Evolutionary conservation across 2,113 vertebrate genomes (phyloP), one percentile per base, ranked within the genome.

Genomic region (Cathartes aura): DNA sequence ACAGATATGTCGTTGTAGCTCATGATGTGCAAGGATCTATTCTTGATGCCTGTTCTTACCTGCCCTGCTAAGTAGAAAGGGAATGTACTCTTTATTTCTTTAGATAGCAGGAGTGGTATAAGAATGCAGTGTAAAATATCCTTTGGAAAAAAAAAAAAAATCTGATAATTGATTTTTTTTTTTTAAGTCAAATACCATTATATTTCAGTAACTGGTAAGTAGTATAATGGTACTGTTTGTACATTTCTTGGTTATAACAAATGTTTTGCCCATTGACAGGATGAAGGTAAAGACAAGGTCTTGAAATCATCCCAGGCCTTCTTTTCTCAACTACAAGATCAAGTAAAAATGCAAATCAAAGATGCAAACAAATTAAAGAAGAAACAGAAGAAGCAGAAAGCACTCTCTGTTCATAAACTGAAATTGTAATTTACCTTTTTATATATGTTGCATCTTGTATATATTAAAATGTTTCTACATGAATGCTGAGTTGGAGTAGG

Each of bases 311-410:
- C 99, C 72, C 99, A 99, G 68, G 99, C 99, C 4, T 99, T 99
- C 98, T 99, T 99, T 97, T 99, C 99, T 72, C 98, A 99, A 84
- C 97, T 99, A 64, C 99, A 99, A 98, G 99, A 99, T 97, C 99
- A 99, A 98, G 99, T 99, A 8, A 99, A 98, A 98, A 99, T 99
- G 97, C 99, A 99, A 97, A 98, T 99, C 95, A 99, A 97, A 97
- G 98, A 98, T 47, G 97, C 97, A 32, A 99, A 98, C 84, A 97
- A 98, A 81, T 89, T 92, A 73, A 96, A 98, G 53, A 98, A 98
- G 97, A 99, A 99, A 96, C 98, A 98, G 89, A 98, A 99, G 97
- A 98, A 98, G 85, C 97, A 93, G 36, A 98, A 98, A 85, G 91
- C 98, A 19, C 27, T 99, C 48, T 99, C 99, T 94, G 99, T 94